Percentiles rank a stretch among this genome's conserved stretches.
Evolutionary conservation across 2,888 invertebrate species (phyloP).

Genomic region (Himalopsyche japonica): DNA sequence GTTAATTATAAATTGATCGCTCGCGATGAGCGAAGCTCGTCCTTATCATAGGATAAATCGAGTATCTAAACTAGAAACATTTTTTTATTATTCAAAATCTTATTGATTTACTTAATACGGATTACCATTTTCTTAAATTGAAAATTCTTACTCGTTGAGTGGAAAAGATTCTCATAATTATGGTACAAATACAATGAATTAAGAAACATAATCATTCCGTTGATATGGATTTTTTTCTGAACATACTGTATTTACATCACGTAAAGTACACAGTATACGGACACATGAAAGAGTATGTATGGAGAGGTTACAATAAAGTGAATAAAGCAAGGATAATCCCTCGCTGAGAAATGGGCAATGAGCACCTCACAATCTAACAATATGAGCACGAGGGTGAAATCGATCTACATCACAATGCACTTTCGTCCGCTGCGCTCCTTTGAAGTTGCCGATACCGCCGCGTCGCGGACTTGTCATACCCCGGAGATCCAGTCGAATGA

Average conservation of each 20-base stretch:
- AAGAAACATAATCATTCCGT: no score
- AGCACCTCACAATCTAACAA: neutral
- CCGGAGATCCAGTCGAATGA: neutral
- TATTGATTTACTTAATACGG: no score
- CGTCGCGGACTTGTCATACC: neutral
- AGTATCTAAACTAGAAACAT: no score
- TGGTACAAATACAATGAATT: no score
- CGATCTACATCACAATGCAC: conserved; percentile 33
- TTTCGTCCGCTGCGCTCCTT: conserved; percentile 19
- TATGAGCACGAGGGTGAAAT: conserved; percentile 17
- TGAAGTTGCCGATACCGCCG: conserved; percentile 4
- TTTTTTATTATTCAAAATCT: no score
- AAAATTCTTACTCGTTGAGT: no score
- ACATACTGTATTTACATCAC: neutral
- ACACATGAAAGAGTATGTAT: conserved; percentile 5
- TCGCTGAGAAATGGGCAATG: neutral
- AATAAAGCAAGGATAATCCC: neutral
- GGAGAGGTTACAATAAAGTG: neutral
- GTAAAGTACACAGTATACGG: neutral
- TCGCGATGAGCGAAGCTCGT: no score
- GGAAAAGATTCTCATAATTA: no score
- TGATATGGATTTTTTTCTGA: no score
- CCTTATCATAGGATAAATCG: no score
- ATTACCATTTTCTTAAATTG: no score
- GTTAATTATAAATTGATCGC: no score